These are phyloP conservation scores for Physeter macrocephalus DNA, from an alignment of 2,113 vertebrate species.

Conservation along the genomic window DNA sequence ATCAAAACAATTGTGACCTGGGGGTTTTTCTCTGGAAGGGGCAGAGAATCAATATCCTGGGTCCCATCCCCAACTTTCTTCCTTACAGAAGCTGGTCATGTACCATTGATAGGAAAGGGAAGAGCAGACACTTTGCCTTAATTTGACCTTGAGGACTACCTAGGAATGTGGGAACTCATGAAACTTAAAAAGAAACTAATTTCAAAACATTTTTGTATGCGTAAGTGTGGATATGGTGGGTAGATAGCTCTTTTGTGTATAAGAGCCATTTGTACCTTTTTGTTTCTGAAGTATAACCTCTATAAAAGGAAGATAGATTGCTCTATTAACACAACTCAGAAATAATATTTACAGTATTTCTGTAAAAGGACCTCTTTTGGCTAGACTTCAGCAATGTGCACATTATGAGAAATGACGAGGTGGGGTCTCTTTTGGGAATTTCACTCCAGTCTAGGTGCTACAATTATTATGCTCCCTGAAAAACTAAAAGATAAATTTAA, in stretches of 20 bases:
- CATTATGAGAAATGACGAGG: neutral
- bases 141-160: neutral
- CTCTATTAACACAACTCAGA: neutral
- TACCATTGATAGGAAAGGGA: neutral
- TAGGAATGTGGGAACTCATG: neutral
- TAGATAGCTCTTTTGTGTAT: neutral
- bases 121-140: neutral
- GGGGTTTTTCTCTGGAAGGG: neutral
- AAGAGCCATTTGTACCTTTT: neutral
- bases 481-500: neutral
- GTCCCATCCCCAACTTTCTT: neutral
- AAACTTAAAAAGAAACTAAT: constrained; percentile 2
- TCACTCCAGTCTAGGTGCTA: neutral
- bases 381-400: neutral
- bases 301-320: neutral
- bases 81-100: neutral
- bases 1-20: neutral
- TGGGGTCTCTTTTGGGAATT: neutral
- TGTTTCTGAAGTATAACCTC: neutral
- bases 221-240: neutral
- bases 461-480: neutral
- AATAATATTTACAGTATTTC: neutral
- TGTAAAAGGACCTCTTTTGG: neutral
- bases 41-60: neutral
- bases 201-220: neutral